Conservation (phyloP, 1,140 invertebrate species). For the Sminthurides bifidus region DNA sequence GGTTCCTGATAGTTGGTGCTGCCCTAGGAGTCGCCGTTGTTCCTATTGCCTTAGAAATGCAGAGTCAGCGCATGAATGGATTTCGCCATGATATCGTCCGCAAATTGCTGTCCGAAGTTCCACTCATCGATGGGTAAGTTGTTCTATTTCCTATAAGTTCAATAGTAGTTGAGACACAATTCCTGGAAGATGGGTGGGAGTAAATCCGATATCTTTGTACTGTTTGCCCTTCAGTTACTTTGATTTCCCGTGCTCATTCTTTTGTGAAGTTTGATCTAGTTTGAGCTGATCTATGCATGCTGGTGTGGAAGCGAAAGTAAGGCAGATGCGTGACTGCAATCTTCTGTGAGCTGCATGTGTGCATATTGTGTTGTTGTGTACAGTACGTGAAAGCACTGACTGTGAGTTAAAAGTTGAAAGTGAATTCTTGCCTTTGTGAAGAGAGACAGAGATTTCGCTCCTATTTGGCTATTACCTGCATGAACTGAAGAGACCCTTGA, state of each 20-base stretch:
- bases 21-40: constrained; percentile 28
- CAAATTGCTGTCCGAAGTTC: constrained; percentile 47
- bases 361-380: too few species aligned
- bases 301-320: too few species aligned
- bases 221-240: too few species aligned
- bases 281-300: too few species aligned
- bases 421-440: too few species aligned
- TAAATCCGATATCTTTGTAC: not conserved
- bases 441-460: too few species aligned
- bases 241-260: not conserved
- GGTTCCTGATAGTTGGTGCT: constrained; percentile 28
- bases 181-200: not conserved
- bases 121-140: constrained; percentile 53
- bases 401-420: too few species aligned
- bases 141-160: not conserved
- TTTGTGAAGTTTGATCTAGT: not conserved
- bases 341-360: too few species aligned
- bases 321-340: too few species aligned
- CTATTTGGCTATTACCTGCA: too few species aligned
- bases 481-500: too few species aligned
- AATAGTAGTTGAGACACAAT: not conserved
- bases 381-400: too few species aligned
- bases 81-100: constrained; percentile 39
- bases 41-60: constrained; percentile 29
- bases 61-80: constrained; percentile 21